Base-by-base conservation (phyloP, 2,888 invertebrate species). In the Agonopterix alstromeriana region DNA sequence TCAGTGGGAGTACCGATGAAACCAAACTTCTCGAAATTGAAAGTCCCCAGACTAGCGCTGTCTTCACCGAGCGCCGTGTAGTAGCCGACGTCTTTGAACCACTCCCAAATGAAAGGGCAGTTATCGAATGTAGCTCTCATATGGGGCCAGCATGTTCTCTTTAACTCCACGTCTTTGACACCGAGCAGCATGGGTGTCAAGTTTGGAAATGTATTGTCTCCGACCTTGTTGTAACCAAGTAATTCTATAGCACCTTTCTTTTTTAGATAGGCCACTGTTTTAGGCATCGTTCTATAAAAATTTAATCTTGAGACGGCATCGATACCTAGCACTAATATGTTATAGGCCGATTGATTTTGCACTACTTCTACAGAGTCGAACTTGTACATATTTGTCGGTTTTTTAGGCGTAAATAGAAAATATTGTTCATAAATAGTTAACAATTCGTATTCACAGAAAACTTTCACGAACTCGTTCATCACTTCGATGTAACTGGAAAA, bases 151-250 rank as follows among this genome's bases (percentile, higher is more conserved):
- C 96, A 96, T 0, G 78, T 88, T 49, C 82, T 80, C 46, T 84
- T 85, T 43, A 96, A 73, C 63, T 96, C 94, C 0, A 85, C 82
- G 35, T 92, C 92, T 42, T 90, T 91, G 42, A 93, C 71, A 0
- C 97, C 97, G 2, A 93, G 92, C 9, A 97, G 81, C 53, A 96
- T 90, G 0, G 98, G 95, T 7, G 95, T 91, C 51, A 98, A 74
- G 76, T 98, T 98, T 0, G 97, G 97, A 72, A 95, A 97, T 0
- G 98, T 98, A 75, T 98, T 98, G 76, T 98, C 98, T 2, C 93
- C 98, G 8, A 98, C 94, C 90, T 98, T 98, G 71, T 95, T 97
- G 77, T 96, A 97, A 4, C 98, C 98, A 57, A 94, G 77, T 70
- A 98, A 89, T 70, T 96, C 96, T 46, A 95, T 90, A 40, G 93